phyloP scores from a whole-genome alignment of 2,113 vertebrate species.

The Perca schrenkii region DNA sequence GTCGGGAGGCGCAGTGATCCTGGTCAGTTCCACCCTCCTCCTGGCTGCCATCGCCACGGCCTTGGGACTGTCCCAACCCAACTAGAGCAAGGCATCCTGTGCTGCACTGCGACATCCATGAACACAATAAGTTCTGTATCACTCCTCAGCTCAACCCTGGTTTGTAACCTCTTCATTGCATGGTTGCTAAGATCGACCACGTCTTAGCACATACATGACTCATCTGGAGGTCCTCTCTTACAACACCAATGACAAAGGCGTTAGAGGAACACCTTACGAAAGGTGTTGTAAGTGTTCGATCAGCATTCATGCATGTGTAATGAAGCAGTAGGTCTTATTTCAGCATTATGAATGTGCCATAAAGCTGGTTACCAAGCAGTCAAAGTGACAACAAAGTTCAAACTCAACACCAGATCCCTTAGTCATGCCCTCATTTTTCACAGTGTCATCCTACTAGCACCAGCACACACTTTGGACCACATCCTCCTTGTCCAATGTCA shows the following conservation, averaged over 20 bases:
- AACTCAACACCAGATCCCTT: constrained; percentile 27
- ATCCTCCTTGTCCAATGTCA: constrained; percentile 66
- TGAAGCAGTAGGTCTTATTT: constrained; percentile 51
- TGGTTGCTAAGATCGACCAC: constrained; percentile 48
- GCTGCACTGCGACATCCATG: constrained; percentile 59
- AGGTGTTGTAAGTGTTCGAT: constrained; percentile 60
- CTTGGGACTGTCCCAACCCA: constrained; percentile 65
- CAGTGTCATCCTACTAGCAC: constrained; percentile 24
- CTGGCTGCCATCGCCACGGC: constrained; percentile 47
- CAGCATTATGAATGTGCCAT: constrained; percentile 77
- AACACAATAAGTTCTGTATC: constrained; percentile 58
- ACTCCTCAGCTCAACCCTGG: constrained; percentile 43
- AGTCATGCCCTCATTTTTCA: constrained; percentile 27
- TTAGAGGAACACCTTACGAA: constrained; percentile 52
- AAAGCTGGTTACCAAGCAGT: constrained; percentile 41
- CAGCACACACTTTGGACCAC: constrained; percentile 34
- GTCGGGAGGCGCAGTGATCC: constrained; percentile 55
- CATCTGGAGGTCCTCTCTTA: constrained; percentile 39
- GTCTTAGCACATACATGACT: constrained; percentile 57
- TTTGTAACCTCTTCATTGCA: constrained; percentile 48
- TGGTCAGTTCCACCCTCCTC: constrained; percentile 71
- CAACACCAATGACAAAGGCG: constrained; percentile 67
- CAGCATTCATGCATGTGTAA: constrained; percentile 66
- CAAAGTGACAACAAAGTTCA: constrained; percentile 27
- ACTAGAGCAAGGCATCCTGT: constrained; percentile 60